Conservation (phyloP, 2,888 invertebrate genomes). For the Yponomeuta evonymella region DNA sequence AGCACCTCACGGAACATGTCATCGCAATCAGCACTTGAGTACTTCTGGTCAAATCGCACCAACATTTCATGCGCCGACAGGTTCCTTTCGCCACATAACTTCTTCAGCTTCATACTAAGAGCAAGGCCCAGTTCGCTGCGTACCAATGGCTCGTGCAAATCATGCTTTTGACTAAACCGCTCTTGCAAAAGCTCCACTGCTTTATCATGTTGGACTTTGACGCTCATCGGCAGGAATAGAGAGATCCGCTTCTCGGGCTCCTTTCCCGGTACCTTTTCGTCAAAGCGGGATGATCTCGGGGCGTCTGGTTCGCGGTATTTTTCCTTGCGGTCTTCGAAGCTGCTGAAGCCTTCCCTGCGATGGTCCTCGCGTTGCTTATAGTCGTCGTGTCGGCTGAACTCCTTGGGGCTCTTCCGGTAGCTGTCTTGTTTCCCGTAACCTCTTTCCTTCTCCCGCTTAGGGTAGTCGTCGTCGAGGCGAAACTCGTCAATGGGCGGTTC, state of each 20-base stretch:
- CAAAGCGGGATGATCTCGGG: neutral
- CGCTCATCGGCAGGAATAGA: neutral
- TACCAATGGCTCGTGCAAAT: constrained; percentile 27
- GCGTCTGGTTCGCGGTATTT: neutral
- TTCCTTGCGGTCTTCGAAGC: neutral
- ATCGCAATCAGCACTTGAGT: constrained; percentile 39
- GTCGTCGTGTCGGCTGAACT: constrained; percentile 36
- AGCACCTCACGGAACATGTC: constrained; percentile 48
- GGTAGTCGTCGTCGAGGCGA: neutral
- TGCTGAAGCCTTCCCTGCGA: constrained; percentile 17
- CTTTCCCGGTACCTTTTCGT: neutral
- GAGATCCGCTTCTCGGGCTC: neutral
- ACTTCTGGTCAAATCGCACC: constrained; percentile 50
- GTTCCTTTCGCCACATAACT: constrained; percentile 52
- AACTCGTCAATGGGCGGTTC: neutral
- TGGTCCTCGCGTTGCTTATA: constrained; percentile 27
- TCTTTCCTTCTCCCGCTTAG: neutral
- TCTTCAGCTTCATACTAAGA: constrained; percentile 36
- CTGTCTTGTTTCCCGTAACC: neutral
- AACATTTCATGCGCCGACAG: constrained; percentile 56
- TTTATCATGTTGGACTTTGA: constrained; percentile 2
- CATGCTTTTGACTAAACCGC: neutral
- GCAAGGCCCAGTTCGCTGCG: constrained; percentile 38
- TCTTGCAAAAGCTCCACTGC: neutral
- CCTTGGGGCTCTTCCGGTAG: constrained; percentile 27